Conservation (phyloP, 2,113 vertebrate species). For the Brachirus orientalis region DNA sequence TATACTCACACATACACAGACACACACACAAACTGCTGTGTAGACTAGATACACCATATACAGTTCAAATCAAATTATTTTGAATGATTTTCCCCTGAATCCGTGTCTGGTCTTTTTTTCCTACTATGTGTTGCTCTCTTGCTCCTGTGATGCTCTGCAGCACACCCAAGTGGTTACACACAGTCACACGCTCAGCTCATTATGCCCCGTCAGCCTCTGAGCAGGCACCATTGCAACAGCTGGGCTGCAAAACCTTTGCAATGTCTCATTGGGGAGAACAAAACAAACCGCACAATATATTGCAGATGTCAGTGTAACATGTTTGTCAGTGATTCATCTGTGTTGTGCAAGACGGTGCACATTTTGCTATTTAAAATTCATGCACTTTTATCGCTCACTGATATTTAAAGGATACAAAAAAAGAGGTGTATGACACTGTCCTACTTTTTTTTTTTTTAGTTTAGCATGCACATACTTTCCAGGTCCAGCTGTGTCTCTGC, state of each 20-base stretch:
- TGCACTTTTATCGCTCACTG: too few relatives aligned
- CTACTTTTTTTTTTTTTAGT: too few relatives aligned
- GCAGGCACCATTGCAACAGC: not conserved
- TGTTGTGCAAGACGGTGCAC: too few relatives aligned
- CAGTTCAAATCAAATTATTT: not conserved
- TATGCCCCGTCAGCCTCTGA: not conserved
- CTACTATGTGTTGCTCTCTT: not conserved
- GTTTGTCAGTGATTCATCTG: not conserved
- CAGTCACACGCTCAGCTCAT: constrained; percentile 1
- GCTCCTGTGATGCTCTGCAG: constrained; percentile 21
- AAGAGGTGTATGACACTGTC: too few relatives aligned
- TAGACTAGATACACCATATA: not conserved
- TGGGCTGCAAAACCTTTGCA: not conserved
- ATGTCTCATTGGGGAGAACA: constrained; percentile 8
- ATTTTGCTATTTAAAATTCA: too few relatives aligned
- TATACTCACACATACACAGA: constrained; percentile 5
- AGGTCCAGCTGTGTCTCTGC: constrained; percentile 63
- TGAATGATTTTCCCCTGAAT: not conserved
- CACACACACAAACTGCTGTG: not conserved
- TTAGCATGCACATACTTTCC: constrained; percentile 23
- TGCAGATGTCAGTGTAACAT: not conserved
- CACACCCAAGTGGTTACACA: constrained; percentile 40
- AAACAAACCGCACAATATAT: not conserved
- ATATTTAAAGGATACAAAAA: too few relatives aligned
- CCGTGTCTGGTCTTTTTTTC: not conserved